Percentiles rank a stretch among this genome's conserved stretches.
These are phyloP conservation scores for Calypte anna DNA, from an alignment of 2,113 vertebrate species.

Conservation along the genomic window DNA sequence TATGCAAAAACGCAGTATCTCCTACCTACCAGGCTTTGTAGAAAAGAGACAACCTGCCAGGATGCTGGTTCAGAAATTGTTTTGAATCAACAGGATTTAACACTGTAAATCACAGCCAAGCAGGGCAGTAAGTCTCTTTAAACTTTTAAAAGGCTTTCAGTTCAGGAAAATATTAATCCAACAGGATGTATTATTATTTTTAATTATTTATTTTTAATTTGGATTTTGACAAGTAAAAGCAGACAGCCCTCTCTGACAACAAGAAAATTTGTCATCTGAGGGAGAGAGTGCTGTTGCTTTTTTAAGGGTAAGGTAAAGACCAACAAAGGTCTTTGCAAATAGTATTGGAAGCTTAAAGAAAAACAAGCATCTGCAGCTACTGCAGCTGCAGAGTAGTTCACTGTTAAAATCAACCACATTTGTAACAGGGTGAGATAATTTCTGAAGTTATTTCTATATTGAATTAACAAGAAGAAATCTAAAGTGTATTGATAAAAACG, in stretches of 20 bases:
- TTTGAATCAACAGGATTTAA: neutral
- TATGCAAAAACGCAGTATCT: constrained; percentile 27
- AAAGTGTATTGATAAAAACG: neutral
- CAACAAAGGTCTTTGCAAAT: neutral
- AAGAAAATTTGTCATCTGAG: neutral
- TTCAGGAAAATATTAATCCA: neutral
- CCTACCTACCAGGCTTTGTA: constrained; percentile 30
- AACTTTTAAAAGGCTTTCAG: neutral
- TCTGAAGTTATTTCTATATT: neutral
- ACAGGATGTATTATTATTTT: neutral
- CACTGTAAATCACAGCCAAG: constrained; percentile 16
- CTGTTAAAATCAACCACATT: neutral
- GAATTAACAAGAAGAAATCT: neutral
- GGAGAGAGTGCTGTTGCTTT: neutral
- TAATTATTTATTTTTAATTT: neutral
- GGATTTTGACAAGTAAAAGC: neutral
- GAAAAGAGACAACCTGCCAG: constrained; percentile 5
- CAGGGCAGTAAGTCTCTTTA: neutral
- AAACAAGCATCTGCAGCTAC: neutral
- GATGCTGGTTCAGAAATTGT: constrained; percentile 24
- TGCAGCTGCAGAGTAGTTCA: neutral
- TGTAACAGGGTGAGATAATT: neutral
- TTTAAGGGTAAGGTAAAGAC: neutral
- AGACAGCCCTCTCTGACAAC: neutral
- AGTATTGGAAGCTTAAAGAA: neutral